Base-by-base conservation (phyloP, 2,113 vertebrate genomes). In the Mesitornis unicolor region DNA sequence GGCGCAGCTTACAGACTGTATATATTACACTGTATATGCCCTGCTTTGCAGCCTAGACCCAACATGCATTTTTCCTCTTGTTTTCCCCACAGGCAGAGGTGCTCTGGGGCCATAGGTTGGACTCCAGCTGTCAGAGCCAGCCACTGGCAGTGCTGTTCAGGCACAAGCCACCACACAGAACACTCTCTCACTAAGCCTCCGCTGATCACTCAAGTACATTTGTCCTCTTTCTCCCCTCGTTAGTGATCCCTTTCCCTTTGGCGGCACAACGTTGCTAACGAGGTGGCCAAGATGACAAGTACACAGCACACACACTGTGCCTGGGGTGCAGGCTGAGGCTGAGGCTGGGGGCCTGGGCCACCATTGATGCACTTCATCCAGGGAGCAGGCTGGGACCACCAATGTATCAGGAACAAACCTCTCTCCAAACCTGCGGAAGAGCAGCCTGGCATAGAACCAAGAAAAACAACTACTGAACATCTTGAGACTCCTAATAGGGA, bases 211-310 rank as follows among this genome's bases (percentile, higher is more conserved):
- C 2, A 1, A 17, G 14, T 28, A n/a, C 33, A 3, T 40, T 61
- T 83, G 38, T 67, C 15, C 40, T 91, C 33, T 21, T 61, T 33
- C 28, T 22, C 21, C 18, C 54, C 33, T 69, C 82, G 26, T 29
- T 13, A 48, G 22, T 3, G 1, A 33, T 10, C n/a, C 17, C 47
- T 13, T 79, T 79, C 21, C 36, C 40, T 61, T 36, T 60, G 56
- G 15, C 16, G 53, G 43, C 71, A 42, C 51, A 25, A 59, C 59
- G 61, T 2, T 83, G 56, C 38, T 51, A 47, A 60, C 0, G 0
- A 29, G 0, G 0, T 6, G n/a, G 56, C 36, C 67, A 47, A 67
- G 24, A 29, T 25, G 20, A 33, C 51, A 70, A 57, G 31, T 7
- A 26, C 31, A 12, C 6, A 82, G 36, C 9, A 2, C 20, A 13